A percentile compares a stretch with the other conserved stretches of the same genome.
Conservation (phyloP, 2,797 vertebrate species). For the Cheirogaleus major region DNA sequence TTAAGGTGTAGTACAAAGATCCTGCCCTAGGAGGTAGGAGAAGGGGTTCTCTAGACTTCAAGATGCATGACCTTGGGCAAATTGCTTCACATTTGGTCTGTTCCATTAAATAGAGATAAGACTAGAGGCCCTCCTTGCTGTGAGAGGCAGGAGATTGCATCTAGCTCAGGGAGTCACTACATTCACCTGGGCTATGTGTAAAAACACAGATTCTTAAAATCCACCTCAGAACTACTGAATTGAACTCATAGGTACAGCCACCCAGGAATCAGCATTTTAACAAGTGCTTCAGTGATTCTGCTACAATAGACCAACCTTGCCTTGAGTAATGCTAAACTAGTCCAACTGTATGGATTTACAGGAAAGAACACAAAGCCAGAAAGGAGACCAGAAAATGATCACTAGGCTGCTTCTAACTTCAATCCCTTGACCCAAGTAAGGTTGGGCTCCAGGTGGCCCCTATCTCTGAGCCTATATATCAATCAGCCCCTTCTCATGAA, state of each 20-base stretch:
- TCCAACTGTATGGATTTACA: neutral
- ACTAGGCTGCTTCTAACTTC: neutral
- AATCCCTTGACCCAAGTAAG: neutral
- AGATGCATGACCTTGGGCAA: neutral
- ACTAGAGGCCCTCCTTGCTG: neutral
- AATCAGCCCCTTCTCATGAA: neutral
- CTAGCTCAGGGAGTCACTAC: neutral
- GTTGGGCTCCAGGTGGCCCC: neutral
- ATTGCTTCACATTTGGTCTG: neutral
- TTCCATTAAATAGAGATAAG: neutral
- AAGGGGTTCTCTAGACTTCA: neutral
- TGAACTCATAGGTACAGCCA: neutral
- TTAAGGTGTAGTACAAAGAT: conserved; percentile 41
- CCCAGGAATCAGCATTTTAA: conserved; percentile 4
- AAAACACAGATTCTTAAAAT: neutral
- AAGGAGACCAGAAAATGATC: neutral
- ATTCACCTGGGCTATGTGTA: neutral
- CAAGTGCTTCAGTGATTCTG: neutral
- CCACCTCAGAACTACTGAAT: neutral
- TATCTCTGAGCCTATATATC: neutral
- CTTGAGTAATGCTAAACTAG: neutral
- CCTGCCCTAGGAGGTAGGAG: conserved; percentile 58
- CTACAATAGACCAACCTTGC: neutral
- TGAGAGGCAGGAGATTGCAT: neutral
- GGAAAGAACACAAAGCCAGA: neutral